These are phyloP conservation scores for Elanoides forficatus DNA, from an alignment of 2,113 vertebrate genomes.

Conservation along the genomic window DNA sequence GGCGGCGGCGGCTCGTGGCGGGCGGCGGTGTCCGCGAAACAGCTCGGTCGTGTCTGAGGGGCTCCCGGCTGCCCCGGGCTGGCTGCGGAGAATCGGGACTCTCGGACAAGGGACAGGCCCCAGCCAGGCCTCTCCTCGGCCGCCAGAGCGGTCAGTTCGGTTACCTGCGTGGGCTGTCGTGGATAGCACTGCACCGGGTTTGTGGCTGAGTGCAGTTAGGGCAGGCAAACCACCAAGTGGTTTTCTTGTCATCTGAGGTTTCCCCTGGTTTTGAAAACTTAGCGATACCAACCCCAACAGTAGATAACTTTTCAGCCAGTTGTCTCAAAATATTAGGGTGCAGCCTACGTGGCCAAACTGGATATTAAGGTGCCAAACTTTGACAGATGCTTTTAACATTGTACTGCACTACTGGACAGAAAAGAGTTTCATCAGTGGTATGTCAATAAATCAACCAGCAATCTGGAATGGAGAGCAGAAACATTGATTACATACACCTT, in stretches of 20 bases:
- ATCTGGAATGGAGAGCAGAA: background rate
- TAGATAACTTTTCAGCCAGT: too few species aligned
- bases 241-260: background rate
- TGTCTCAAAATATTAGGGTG: too few species aligned
- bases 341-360: background rate
- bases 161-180: background rate
- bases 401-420: background rate
- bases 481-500: accelerated
- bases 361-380: background rate
- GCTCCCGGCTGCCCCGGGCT: background rate
- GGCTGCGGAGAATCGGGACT: background rate
- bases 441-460: background rate
- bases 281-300: too few species aligned
- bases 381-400: background rate
- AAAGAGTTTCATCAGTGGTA: background rate
- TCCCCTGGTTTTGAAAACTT: background rate
- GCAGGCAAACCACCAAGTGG: background rate
- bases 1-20: accelerated
- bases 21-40: accelerated
- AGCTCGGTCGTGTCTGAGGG: too few species aligned
- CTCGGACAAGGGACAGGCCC: too few species aligned
- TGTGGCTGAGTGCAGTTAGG: background rate
- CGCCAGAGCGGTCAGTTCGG: background rate
- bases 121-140: too few species aligned
- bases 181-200: accelerated